A percentile compares a stretch with the other conserved stretches of the same genome.
These are phyloP conservation scores for Harpegnathos saltator DNA, from an alignment of 1,140 invertebrate species.

Conservation along the genomic window DNA sequence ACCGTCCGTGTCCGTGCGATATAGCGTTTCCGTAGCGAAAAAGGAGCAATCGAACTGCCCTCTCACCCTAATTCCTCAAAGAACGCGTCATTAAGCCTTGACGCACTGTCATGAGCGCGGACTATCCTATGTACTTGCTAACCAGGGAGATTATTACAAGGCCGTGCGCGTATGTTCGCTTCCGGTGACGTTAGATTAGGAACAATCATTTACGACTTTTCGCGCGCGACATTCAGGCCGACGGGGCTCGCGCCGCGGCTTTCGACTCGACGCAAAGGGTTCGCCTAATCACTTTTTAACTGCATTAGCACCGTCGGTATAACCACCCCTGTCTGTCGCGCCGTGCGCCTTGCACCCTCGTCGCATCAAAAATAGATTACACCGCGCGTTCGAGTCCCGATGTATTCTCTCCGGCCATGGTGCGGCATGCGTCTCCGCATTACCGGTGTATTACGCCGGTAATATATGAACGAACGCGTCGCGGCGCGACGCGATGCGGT, in stretches of 20 bases:
- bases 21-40: too few species aligned
- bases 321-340: constrained; percentile 36
- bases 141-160: constrained; percentile 33
- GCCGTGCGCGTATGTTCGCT: constrained; percentile 16
- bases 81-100: too few species aligned
- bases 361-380: constrained; percentile 75
- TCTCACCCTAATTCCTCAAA: too few species aligned
- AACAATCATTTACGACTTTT: constrained; percentile 61
- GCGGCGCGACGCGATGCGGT: too few species aligned
- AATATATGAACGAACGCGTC: constrained; percentile 53
- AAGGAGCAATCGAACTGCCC: too few species aligned
- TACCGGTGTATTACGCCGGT: constrained; percentile 55
- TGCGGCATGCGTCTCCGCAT: constrained; percentile 37
- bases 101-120: not conserved
- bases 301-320: constrained; percentile 71
- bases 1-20: too few species aligned
- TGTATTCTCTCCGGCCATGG: constrained; percentile 64
- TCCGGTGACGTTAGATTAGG: constrained; percentile 29
- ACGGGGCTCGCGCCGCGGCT: constrained; percentile 53
- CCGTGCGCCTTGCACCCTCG: constrained; percentile 41
- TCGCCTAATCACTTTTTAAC: constrained; percentile 75
- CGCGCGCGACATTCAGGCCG: constrained; percentile 50
- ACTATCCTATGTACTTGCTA: constrained; percentile 1
- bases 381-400: constrained; percentile 59
- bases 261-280: constrained; percentile 62